phyloP scores from a whole-genome alignment of 2,113 vertebrate genomes.

The Gila orcuttii region DNA sequence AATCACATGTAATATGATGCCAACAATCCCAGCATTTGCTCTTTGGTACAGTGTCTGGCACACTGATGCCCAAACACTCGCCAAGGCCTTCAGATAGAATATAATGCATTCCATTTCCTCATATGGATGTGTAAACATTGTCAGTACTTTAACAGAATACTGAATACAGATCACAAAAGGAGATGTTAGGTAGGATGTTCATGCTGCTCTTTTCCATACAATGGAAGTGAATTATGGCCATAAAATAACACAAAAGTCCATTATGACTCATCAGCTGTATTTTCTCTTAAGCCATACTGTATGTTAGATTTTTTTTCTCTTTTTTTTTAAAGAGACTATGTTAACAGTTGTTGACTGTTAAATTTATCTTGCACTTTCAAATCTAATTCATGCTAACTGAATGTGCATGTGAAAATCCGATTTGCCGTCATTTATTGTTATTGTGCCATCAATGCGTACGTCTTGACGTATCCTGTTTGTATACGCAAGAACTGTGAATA shows the following conservation, averaged over 20 bases:
- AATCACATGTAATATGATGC: neutral
- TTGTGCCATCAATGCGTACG: neutral
- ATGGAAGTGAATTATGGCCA: neutral
- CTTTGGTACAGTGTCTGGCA: neutral
- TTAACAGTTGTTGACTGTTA: neutral
- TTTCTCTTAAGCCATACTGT: neutral
- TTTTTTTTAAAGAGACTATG: neutral
- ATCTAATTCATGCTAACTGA: neutral
- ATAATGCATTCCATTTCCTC: neutral
- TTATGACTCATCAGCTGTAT: neutral
- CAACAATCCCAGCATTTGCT: slow-evolving; percentile 4
- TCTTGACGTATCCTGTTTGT: neutral
- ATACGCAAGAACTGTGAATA: neutral
- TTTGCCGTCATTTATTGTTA: neutral
- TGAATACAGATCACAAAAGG: neutral
- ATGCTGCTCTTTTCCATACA: slow-evolving; percentile 4
- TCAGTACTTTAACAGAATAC: neutral
- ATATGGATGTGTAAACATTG: slow-evolving; percentile 17
- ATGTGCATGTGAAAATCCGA: neutral
- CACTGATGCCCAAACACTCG: neutral
- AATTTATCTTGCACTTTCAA: neutral
- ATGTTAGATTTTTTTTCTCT: neutral
- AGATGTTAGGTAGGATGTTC: neutral
- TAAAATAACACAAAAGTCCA: neutral
- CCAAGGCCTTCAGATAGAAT: neutral